Base-by-base conservation (phyloP, 2,888 invertebrate genomes). In the Linnaemya tessellans region DNA sequence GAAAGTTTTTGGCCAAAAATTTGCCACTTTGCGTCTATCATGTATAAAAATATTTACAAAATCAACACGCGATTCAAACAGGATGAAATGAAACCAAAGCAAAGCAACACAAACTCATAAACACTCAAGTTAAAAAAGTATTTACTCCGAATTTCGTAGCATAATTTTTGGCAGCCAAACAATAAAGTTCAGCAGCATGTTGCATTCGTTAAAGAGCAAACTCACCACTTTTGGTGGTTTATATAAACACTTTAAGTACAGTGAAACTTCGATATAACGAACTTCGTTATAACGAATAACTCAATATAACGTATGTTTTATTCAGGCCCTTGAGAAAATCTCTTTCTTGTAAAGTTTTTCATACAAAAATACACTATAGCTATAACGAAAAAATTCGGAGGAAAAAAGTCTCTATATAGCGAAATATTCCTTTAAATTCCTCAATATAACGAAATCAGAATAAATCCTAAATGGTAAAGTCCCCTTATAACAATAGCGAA, bases 21-120 rank as follows among this genome's bases (percentile, higher is more conserved):
- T 43, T 62, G 13, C 2, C 1, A 41, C 10, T 43, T 25, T 10
- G 18, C 4, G 41, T 54, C 4, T 56, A 56, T 77, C 41, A 30
- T 35, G 56, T 22, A 10, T 41, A 18, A 54, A 20, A 46, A 38
- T 20, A 64, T 68, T 54, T 75, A 20, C 54, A 46, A 68, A 62
- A 78, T 43, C 30, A 65, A 60, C 84, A 81, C 68, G 81, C 81
- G 73, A 81, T 81, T 64, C 30, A 2, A 43, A 71, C 65, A 3
- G 30, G 5, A 41, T 1, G 20, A 60, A 11, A 60, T n/a, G 13
- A 35, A 73, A 49, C 8, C 35, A 43, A 46, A 5, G 1, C 15
- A 68, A 41, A 51, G n/a, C 46, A 10, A 35, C 18, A 60, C 3
- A 38, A 49, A 18, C 7, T 10, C 54, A 41, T 4, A 25, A 9